Conservation (phyloP, 37 sponge, comb jelly and placozoan genomes). For the Petrosia ficiformis region DNA sequence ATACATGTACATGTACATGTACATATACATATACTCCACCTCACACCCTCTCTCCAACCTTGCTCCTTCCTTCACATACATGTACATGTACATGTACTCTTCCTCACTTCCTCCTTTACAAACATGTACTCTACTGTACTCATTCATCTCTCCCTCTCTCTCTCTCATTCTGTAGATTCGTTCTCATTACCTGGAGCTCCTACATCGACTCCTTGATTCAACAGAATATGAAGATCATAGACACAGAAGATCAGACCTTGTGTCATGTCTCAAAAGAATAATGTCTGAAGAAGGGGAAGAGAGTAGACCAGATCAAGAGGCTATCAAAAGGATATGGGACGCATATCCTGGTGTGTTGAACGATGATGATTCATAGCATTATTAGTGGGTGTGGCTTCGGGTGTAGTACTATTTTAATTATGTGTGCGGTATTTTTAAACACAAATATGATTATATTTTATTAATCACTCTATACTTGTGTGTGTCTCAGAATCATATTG, state of each 20-base stretch:
- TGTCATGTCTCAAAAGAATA: slow-evolving; percentile 53
- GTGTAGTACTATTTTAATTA: no score
- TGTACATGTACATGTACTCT: no score
- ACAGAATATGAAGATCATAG: slow-evolving; percentile 68
- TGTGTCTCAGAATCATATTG: no score
- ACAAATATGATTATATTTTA: no score
- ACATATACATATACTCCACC: no score
- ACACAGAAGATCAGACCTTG: slow-evolving; percentile 45
- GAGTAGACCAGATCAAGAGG: slow-evolving; percentile 36
- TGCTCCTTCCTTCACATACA: no score
- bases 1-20: no score
- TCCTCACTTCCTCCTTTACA: no score
- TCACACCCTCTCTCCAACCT: no score
- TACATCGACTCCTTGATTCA: slow-evolving; percentile 40
- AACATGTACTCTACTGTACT: background rate
- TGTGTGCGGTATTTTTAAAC: no score
- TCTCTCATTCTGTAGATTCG: slow-evolving; percentile 30
- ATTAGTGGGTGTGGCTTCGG: background rate
- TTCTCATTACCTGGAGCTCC: slow-evolving; percentile 66
- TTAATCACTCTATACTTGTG: no score
- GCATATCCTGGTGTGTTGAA: slow-evolving; percentile 48
- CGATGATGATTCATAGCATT: slow-evolving; percentile 6
- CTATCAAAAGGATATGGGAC: slow-evolving; percentile 42
- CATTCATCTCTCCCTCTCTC: background rate
- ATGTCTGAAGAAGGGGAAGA: slow-evolving; percentile 40